Evolutionary conservation across 2,113 vertebrate genomes (phyloP), one percentile per base, ranked within the genome.

Genomic region (Ptilorrhoa leucosticta): DNA sequence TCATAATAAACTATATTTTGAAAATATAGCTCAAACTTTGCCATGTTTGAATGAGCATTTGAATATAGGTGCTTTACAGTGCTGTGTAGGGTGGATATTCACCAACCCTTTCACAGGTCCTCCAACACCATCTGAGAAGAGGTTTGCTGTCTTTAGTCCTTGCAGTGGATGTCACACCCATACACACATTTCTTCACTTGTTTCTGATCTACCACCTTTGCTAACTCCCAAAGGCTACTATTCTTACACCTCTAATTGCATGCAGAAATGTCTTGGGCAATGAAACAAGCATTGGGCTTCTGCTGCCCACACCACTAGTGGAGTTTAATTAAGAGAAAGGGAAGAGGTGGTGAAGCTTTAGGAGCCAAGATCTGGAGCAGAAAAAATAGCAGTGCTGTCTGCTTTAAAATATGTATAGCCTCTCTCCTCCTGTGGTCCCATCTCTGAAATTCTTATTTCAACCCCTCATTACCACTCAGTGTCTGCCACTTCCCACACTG

Each of bases 401-500:
- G 82, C 75, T 88, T 83, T 83, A 57, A 83, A 80, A 58, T 61
- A 47, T 6, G 6, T 31, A 39, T 11, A 83, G 69, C 42, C 13
- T 60, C 65, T 63, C 60, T 83, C 76, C 58, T 88, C 48, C 94
- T 81, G 58, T 7, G 86, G 58, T 86, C 39, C 26, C 39, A 53
- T 16, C 63, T 65, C 79, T 50, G 54, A 94, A 92, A 94, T 70
- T 61, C 54, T 73, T 90, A 23, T 33, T 90, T 86, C 10, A 11
- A 39, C 30, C 60, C 27, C 22, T 86, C 47, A 15, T 53, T 45
- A 80, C 20, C 71, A 81, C 61, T 80, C 42, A 39, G 58, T 3
- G 89, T 93, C 96, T 95, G 91, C 60, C 94, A 87, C 93, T 87
- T 93, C 96, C 94, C 83, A 95, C 92, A 56, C 40, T 87, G 40